Evolutionary conservation across 2,888 invertebrate genomes (phyloP).

Genomic region (Salticus scenicus): DNA sequence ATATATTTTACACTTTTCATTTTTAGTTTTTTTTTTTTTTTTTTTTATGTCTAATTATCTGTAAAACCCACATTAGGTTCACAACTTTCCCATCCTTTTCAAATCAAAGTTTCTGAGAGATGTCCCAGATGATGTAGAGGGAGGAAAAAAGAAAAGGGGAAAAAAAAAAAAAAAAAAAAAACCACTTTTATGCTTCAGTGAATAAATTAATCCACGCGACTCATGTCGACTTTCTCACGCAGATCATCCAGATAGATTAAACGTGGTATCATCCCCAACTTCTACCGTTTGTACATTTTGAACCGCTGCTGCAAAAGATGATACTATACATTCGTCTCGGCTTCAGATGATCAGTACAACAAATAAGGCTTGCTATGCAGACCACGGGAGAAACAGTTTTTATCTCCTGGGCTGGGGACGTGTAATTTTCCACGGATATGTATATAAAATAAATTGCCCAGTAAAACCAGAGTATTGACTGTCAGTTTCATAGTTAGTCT

Average conservation of each 20-base stretch:
- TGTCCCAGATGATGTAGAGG: neutral
- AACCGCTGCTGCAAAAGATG: neutral
- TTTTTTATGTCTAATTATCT: too few species aligned
- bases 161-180: neutral
- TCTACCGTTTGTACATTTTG: neutral
- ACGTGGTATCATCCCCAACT: neutral
- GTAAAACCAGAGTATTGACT: too few species aligned
- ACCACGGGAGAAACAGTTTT: too few species aligned
- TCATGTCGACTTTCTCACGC: neutral
- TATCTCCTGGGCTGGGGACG: neutral
- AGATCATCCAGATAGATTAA: neutral
- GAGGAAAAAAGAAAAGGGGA: too few species aligned
- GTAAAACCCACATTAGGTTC: too few species aligned
- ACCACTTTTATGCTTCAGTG: neutral
- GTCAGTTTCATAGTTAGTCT: too few species aligned
- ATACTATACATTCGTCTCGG: neutral
- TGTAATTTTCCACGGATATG: neutral
- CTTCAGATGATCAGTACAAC: neutral
- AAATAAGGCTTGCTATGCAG: too few species aligned
- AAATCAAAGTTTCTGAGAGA: neutral
- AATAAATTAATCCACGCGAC: constrained; percentile 3
- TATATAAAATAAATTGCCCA: too few species aligned
- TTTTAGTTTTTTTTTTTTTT: too few species aligned
- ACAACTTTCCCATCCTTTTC: neutral
- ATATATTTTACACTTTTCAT: too few species aligned